Evolutionary conservation across 2,113 vertebrate species (phyloP), one percentile per base, ranked within the genome.

Genomic region (Microtus pennsylvanicus): DNA sequence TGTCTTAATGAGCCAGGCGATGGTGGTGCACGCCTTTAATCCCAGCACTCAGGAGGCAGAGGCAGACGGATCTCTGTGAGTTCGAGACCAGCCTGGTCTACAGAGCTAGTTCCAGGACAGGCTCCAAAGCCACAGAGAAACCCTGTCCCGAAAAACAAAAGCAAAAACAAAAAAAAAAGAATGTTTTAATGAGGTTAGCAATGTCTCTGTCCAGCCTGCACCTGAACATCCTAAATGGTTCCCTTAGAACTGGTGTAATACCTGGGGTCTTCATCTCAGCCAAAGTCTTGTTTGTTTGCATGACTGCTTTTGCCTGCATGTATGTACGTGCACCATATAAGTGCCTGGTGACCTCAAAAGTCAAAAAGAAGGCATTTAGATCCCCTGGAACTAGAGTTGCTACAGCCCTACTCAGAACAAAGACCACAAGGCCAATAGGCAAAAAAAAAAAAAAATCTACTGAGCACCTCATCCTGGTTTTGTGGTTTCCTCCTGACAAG

Each of bases 191-290:
- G 55, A 91, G 2, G 26, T 75, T 33, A 87, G 86, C 74, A 93
- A 9, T 22, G 90, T 38, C 69, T 58, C 28, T 85, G 38, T 69
- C 47, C 21, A 28, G 24, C 35, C 38, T 61, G 58, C 26, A n/a
- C 8, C 67, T 16, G 55, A 47, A 77, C 47, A 81, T 5, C 42
- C 13, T n/a, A 76, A 24, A 69, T 67, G 50, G 50, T 82, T 72
- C 70, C 52, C 92, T 93, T 50, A 72, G 7, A 10, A 33, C 52
- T 67, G 16, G 30, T 50, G 13, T 89, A 42, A 80, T 45, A 85
- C 33, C 88, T 69, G 24, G 50, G 2, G 13, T 89, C 74, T 91
- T 90, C 83, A 50, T 85, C 50, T 94, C 69, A 89, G 89, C 90
- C 70, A 82, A 93, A 76, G 12, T 61, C 10, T 75, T 76, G 2